Evolutionary conservation across 2,797 vertebrate species (phyloP), one percentile per base, ranked within the genome.

Genomic region (Lerista edwardsae): DNA sequence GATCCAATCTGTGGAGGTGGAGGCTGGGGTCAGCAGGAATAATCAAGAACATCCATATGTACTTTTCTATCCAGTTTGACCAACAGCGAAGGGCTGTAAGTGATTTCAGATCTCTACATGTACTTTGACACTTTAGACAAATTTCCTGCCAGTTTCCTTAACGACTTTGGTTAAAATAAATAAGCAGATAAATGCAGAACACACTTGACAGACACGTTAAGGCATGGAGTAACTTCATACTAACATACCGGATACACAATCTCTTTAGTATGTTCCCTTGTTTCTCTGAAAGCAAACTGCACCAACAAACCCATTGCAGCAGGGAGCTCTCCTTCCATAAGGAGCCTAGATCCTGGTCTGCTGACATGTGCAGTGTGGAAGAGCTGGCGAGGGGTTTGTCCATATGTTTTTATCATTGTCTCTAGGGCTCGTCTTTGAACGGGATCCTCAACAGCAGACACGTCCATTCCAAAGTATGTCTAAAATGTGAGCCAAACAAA

Each of bases 391-490:
- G 99, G 99, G 0, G 99, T 99, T 93, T 99, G 99, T 57, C 99
- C 99, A 0, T 99, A 99, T 0, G 99, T 99, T 95, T 99, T 99
- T 90, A 99, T 99, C 99, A 99, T 99, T 31, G 98, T 99, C 95
- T 99, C 98, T 79, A 99, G 95, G 3, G 99, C 99, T 55, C 99
- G 96, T 73, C 98, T 97, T 95, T 99, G 99, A 78, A 99, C 99
- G 0, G 99, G 97, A 92, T 99, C 99, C 92, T 99, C 99, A 57
- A 99, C 99, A 3, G 99, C 97, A 14, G 98, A 99, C 61, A 99
- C 99, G 62, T 99, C 99, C 98, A 99, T 99, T 73, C 99, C 98
- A 92, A 99, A 99, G 83, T 99, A 99, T 0, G 99, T 99, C 99
- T 99, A 93, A 9, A 87, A 67, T 59, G 47, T 10, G 75, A 84